Base-by-base conservation (phyloP, 2,797 vertebrate species). In the Aphelocoma californica region DNA sequence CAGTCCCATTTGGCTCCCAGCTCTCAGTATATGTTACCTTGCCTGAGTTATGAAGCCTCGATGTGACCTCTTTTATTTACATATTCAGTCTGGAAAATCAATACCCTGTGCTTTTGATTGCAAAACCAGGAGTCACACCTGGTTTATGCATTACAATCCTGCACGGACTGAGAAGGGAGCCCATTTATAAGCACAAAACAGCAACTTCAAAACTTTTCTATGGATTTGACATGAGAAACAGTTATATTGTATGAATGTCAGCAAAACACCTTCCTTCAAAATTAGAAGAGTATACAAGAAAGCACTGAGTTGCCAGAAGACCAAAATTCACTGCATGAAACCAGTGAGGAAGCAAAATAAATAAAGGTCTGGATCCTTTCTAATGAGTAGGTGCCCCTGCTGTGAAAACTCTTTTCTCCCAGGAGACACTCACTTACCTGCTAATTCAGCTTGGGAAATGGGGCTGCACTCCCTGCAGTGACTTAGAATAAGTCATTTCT, bases 131-230 rank as follows among this genome's bases (percentile, higher is more conserved):
- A 91, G 40, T 66, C 5, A 0, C 72, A 69, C 69, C 58, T 91
- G 92, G 75, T 78, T 93, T 81, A 65, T 40, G 32, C 80, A 90
- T 96, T 92, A 92, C 75, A 75, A 28, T 60, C 58, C 29, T 62
- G n/a, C 62, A 40, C 0, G 1, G 40, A 84, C 14, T 16, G 19
- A 83, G 54, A 64, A 92, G 18, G 8, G 20, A 96, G n/a, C 4
- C 11, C 3, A 45, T 83, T 91, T 88, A 90, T 47, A 67, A 10
- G 21, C 28, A 38, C 18, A 24, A 62, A 79, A 81, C 12, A 86
- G 18, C 47, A 75, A 32, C 47, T 67, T 86, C 38, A 69, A 86
- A 81, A 48, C 25, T 81, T 74, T 89, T 88, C 31, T 60, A 58
- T 62, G 54, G 28, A 86, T 83, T 56, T 65, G 40, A 45, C 4